Evolutionary conservation across 2,888 invertebrate species (phyloP).

Genomic region (Pollenia labialis): DNA sequence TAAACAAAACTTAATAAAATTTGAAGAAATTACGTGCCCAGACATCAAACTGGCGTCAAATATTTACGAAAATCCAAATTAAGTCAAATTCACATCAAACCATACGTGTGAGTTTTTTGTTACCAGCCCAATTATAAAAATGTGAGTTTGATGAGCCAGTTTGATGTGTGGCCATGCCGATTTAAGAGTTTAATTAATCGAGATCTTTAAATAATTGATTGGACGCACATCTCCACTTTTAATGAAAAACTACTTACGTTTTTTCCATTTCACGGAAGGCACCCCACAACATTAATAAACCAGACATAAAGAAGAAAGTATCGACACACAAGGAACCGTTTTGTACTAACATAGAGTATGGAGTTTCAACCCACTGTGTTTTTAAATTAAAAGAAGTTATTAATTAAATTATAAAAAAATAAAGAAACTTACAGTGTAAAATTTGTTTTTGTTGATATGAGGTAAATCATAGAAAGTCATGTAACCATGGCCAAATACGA

Average conservation of each 20-base stretch:
- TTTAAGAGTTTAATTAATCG: no score
- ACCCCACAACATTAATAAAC: conserved; percentile 85
- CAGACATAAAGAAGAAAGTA: conserved; percentile 87
- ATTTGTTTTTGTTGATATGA: conserved; percentile 80
- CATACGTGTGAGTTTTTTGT: no score
- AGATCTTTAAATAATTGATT: no score
- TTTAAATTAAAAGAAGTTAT: conserved; percentile 13
- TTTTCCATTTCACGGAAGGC: conserved; percentile 83
- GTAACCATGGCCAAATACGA: conserved; percentile 84
- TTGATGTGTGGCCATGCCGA: no score
- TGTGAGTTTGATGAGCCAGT: no score
- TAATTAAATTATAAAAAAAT: neutral
- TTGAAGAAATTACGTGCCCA: no score
- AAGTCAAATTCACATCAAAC: no score
- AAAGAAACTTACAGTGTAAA: conserved; percentile 76
- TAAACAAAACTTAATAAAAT: no score
- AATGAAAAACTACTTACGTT: conserved; percentile 75
- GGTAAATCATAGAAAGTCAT: conserved; percentile 83
- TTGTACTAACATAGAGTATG: conserved; percentile 82
- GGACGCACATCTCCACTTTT: neutral
- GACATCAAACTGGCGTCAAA: no score
- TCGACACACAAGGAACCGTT: conserved; percentile 86
- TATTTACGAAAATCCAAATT: no score
- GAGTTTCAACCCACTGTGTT: conserved; percentile 80
- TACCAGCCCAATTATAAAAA: no score